These are phyloP conservation scores for Eptatretus atami DNA, from an alignment of 2,797 vertebrate species.

Conservation along the genomic window DNA sequence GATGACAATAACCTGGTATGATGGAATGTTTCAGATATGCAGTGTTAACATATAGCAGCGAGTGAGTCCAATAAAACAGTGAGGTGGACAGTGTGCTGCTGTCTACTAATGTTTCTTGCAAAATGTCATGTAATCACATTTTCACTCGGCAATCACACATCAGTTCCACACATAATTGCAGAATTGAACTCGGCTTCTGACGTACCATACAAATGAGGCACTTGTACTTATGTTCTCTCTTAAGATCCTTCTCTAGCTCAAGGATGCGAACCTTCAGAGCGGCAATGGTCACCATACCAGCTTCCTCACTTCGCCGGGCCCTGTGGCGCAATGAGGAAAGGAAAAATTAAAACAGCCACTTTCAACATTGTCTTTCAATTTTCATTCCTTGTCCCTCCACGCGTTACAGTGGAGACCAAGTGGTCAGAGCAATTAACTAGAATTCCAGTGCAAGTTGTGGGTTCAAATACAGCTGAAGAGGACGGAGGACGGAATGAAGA, in stretches of 20 bases:
- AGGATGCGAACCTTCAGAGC: constrained; percentile 93
- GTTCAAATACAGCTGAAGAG: background rate
- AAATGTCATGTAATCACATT: no score
- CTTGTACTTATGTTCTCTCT: constrained; percentile 92
- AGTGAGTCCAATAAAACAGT: no score
- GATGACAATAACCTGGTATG: no score
- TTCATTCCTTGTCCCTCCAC: no score
- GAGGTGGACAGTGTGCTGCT: no score
- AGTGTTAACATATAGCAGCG: no score
- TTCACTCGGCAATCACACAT: no score
- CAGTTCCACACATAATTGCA: no score
- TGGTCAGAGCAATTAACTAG: background rate
- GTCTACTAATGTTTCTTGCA: no score
- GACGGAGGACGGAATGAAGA: no score
- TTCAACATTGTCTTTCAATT: background rate
- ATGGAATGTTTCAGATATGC: no score
- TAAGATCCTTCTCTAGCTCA: constrained; percentile 89
- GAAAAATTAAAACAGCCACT: background rate
- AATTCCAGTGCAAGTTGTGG: background rate
- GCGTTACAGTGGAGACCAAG: background rate
- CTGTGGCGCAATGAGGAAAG: no score
- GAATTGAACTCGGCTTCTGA: constrained; percentile 7
- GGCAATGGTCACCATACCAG: constrained; percentile 16
- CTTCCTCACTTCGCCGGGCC: background rate
- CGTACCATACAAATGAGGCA: constrained; percentile 99